Base-by-base conservation (phyloP, 2,113 vertebrate species). In the Sander vitreus region DNA sequence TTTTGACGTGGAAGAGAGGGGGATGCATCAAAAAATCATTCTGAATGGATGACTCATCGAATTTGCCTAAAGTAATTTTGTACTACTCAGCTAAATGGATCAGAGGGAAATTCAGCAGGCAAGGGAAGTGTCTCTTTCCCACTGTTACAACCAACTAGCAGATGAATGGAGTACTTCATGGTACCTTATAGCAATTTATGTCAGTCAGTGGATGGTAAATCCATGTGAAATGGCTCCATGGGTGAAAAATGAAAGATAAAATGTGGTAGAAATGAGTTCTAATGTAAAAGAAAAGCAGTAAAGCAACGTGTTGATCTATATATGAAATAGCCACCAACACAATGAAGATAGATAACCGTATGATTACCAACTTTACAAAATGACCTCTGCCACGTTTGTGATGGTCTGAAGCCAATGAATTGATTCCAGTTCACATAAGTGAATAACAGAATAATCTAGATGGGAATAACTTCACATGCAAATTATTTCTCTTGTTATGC, bases 41-140 rank as follows among this genome's bases (percentile, higher is more conserved):
- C 65, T 36, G 18, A 81, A 73, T 57, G 19, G 50, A 81, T 79
- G 83, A 87, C 64, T 80, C 69, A 78, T 86, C 50, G 80, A 53
- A 80, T 84, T 64, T 82, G 64, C 79, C 77, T 33, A 47, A 67
- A 73, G 63, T 63, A 64, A 57, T 78, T 76, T 43, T 76, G 51
- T 73, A 51, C 33, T 72, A 72, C 78, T 86, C 77, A 57, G 76
- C 65, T 83, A 84, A 90, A 89, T 82, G 73, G 80, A 87, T 69
- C 45, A 76, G 60, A 62, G 55, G 74, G 39, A 65, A 76, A 81
- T 83, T 80, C 70, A 87, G 58, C 53, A 76, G 63, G 47, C 51
- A 36, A 71, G 67, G 50, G 54, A 21, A 78, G 63, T 67, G 59
- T 48, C 71, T 73, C 51, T 65, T 0, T 23, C 19, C 30, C 48